Conservation (phyloP, 2,888 invertebrate genomes). For the Eilema sororculum region DNA sequence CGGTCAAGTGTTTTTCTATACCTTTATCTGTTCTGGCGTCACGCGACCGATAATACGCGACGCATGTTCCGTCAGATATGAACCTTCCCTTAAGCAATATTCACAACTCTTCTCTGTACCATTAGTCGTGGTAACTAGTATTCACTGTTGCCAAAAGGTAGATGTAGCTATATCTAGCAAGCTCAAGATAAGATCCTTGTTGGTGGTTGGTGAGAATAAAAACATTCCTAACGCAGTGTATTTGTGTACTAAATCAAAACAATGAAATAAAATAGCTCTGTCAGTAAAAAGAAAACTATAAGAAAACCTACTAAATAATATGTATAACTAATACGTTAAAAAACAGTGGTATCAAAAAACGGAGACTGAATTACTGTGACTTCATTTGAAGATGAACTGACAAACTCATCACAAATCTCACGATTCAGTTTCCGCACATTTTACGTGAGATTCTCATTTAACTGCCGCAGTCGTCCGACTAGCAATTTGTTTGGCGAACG, state of each 20-base stretch:
- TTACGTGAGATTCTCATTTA: slow-evolving; percentile 36
- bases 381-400: slow-evolving; percentile 41
- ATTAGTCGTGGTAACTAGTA: too few relatives aligned
- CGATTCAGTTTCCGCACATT: slow-evolving; percentile 41
- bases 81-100: too few relatives aligned
- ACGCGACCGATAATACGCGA: too few relatives aligned
- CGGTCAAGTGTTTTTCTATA: too few relatives aligned
- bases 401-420: slow-evolving; percentile 51
- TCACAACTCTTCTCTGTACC: not conserved
- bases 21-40: too few relatives aligned
- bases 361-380: slow-evolving; percentile 39
- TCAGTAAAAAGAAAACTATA: not conserved
- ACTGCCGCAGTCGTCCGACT: slow-evolving; percentile 43
- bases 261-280: not conserved
- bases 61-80: too few relatives aligned
- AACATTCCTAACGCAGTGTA: too few relatives aligned
- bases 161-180: too few relatives aligned
- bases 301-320: not conserved
- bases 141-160: too few relatives aligned
- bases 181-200: too few relatives aligned
- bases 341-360: slow-evolving; percentile 22
- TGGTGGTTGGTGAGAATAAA: not conserved
- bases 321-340: not conserved
- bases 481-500: slow-evolving; percentile 51
- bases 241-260: not conserved